Base-by-base conservation (phyloP, 2,888 invertebrate species). In the Netelia inedita region DNA sequence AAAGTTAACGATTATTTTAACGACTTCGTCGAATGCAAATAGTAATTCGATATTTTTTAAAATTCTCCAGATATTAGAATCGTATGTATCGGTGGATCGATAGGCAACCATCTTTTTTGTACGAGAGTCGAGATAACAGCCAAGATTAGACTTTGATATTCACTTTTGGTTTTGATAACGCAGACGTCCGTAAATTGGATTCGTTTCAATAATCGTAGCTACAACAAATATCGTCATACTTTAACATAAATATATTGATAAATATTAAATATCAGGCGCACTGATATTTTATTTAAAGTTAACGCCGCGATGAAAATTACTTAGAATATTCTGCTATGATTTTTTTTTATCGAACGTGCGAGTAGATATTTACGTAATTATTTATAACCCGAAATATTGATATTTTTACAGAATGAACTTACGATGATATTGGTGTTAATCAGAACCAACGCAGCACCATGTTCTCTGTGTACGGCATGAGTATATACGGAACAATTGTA, bases 401-500 rank as follows among this genome's bases (percentile, higher is more conserved):
- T 57, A 57, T 57, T 21, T 21, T 19, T 19, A 16, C 50, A 50
- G n/a, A 16, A 28, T 61, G 19, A 85, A 94, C 95, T 95, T 91
- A 96, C 96, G 94, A 95, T 94, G 91, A 95, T 93, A 88, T 95
- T 94, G 90, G 95, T 94, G 90, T 94, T 94, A 86, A 96, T 94
- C 85, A 96, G 94, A 76, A 95, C 94, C 89, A 92, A 92, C 65
- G 94, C 94, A 82, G 94, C 94, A 87, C 95, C 94, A 89, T 94
- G 95, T 88, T 95, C 95, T 89, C 94, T 94, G 87, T 95, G 94
- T 59, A 95, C 93, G 68, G 96, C 96, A 93, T 96, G 96, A 16
- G 96, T 96, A 87, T 95, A 94, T 87, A 95, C 94, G 59, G 94
- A 95, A 93, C 96, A 96, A 88, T 96, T 96, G 79, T 96, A 94